Evolutionary conservation across 2,113 vertebrate genomes (phyloP), one percentile per base, ranked within the genome.

Genomic region (Erinaceus europaeus): DNA sequence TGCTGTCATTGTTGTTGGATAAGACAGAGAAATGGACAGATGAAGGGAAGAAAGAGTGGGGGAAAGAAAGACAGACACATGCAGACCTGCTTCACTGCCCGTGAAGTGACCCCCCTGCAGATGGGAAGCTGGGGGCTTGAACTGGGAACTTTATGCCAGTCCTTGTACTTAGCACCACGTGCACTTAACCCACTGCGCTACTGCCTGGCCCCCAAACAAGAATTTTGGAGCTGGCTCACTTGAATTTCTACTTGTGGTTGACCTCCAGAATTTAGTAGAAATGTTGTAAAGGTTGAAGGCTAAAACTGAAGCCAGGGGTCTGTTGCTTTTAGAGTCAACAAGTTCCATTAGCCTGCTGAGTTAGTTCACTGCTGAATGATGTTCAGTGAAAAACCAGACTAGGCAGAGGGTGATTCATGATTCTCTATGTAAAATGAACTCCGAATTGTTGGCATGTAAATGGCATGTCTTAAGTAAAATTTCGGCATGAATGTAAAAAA

Each of bases 401-500:
- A 81, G 32, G 64, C 23, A 61, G 64, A 36, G 46, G 48, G 73
- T 55, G 62, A 84, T 29, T 71, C 42, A 20, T 6, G 53, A 44
- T 85, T 59, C 57, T 75, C 57, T 61, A 88, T 44, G 68, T 83
- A 75, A 79, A 73, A 81, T 18, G 50, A 90, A 87, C 42, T 36
- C 6, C 53, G 62, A 59, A 86, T 62, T 86, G 20, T 75, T 89
- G 81, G 36, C 84, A 81, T n/a, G 55, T 36, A 75, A 64, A 89
- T n/a, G 62, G 12, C 44, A 27, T 81, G 65, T 77, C 76, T 48
- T 46, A 76, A 5, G 72, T 78, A 74, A 62, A 74, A 83, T 86
- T 89, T 93, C 76, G 86, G 57, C 25, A 68, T 79, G 69, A 88
- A 88, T n/a, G n/a, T 44, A 67, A 80, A 91, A 77, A 68, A 10